Base-by-base conservation (phyloP, 2,888 invertebrate species). In the Amiota minor region DNA sequence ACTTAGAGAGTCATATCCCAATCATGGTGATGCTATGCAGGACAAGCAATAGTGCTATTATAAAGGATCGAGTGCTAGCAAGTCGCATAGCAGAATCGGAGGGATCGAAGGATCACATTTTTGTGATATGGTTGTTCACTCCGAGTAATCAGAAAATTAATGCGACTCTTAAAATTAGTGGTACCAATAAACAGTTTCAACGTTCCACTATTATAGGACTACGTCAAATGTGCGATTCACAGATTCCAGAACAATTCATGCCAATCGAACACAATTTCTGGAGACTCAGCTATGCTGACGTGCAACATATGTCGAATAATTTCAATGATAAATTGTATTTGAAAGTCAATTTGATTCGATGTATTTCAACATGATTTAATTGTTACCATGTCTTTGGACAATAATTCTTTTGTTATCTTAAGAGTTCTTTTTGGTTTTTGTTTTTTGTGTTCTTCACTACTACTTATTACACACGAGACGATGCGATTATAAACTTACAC, bases 401-500 rank as follows among this genome's bases (percentile, higher is more conserved):
- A n/a, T n/a, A 35, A 35, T 35, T 35, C 35, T 6, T 35, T 35
- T 35, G 35, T 8, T 35, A 35, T 35, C 35, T 35, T 23, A 18
- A 14, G 4, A 14, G 10, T 18, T n/a, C 8, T 11, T 9, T 56
- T 23, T 47, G 14, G 23, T 14, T 35, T 46, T 20, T 61, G 1
- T 53, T 2, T 14, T 1, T 53, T 2, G n/a, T 49, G 50, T 64
- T n/a, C 46, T 62, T 45, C 53, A 70, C 70, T 73, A 35, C 9
- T 59, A 20, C 72, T 18, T 4, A 23, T 23, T 1, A 49, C 12
- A 49, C 49, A n/a, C n/a, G n/a, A n/a, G 4, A 23, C 2, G 65
- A 59, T 23, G 55, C 35, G 18, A 16, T 12, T n/a, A 20, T 12
- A 8, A 2, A 92, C 94, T 93, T 90, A 95, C 95, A 91, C 94